Evolutionary conservation across 1,140 invertebrate genomes (phyloP), one percentile per base, ranked within the genome.

Genomic region (Zaprionus taronus): DNA sequence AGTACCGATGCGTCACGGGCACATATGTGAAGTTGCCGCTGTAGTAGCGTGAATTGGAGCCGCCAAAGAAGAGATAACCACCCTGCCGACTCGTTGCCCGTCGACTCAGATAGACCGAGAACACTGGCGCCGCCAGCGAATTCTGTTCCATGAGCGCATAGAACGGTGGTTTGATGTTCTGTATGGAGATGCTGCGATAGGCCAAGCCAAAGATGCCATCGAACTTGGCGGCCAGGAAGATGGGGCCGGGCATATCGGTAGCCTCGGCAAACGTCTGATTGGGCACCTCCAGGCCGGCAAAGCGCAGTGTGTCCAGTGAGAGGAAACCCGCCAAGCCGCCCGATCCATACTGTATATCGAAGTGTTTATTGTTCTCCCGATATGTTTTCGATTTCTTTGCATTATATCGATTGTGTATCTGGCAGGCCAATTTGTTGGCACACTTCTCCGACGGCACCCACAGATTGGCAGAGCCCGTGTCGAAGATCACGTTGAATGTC

Each of bases 391-490:
- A 99, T 91, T 96, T 96, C 22, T 89, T 94, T 77, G 96, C 96
- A 93, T 99, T 96, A 93, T 99, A 99, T 94, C 99, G 99, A 82
- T 97, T 96, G 93, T 99, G 99, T 1, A 81, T 79, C 36, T 76
- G 61, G 93, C 99, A 99, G 71, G 98, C 99, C 83, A 99, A 96
- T 90, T 99, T 98, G 24, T 96, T 96, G 70, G 95, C 94, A 95
- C 98, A 99, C 87, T 97, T 96, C 93, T 98, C 98, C 1, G 98
- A 99, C 6, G 99, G 99, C 67, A 99, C 96, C 99, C 99, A 99
- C 22, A 99, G 94, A 93, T 99, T 99, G 9, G 98, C 99, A 3
- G 98, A 99, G 56, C 99, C 99, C 20, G 99, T 99, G 93, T 99
- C 99, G 94, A 99, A 99, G 62, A 99, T 96, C 60, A 99, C 98